Percentiles rank a stretch among this genome's conserved stretches.
phyloP scores from a whole-genome alignment of 2,888 invertebrate genomes.

The Apomyelois bistriatella region DNA sequence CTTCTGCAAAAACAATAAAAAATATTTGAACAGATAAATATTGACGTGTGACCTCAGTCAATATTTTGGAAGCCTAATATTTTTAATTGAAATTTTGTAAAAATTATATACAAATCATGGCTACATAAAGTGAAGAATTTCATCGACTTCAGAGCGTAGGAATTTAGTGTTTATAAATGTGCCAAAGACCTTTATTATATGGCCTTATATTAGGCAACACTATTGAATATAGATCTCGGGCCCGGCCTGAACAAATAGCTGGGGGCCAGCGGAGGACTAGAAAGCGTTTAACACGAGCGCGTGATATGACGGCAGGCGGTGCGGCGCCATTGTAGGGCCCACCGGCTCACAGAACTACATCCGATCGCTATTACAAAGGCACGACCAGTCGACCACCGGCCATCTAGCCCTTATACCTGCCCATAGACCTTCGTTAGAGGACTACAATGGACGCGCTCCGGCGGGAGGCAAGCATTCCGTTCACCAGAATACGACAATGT shows the following conservation, averaged over 20 bases:
- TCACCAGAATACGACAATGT: constrained; percentile 37
- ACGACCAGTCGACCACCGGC: constrained; percentile 47
- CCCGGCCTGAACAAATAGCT: constrained; percentile 37
- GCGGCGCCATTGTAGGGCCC: constrained; percentile 31
- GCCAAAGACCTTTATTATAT: neutral
- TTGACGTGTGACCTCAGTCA: no score
- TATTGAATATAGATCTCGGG: constrained; percentile 35
- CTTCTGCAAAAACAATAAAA: constrained; percentile 77
- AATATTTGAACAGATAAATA: neutral
- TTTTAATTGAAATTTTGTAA: no score
- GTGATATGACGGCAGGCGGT: constrained; percentile 37
- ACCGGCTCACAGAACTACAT: constrained; percentile 10
- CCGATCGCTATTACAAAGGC: constrained; percentile 37
- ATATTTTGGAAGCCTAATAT: no score
- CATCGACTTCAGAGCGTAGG: no score
- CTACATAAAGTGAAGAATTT: no score
- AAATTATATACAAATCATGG: neutral
- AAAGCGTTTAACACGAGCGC: constrained; percentile 44
- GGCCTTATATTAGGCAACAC: constrained; percentile 8
- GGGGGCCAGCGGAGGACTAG: constrained; percentile 29
- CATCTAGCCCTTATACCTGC: constrained; percentile 51
- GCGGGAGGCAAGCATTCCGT: constrained; percentile 42
- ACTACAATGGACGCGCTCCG: constrained; percentile 38
- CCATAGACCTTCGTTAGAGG: constrained; percentile 37
- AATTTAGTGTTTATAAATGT: constrained; percentile 6